Percentiles rank a stretch among this genome's conserved stretches.
These are phyloP conservation scores for Apamea monoglypha DNA, from an alignment of 2,888 invertebrate genomes.

Conservation along the genomic window DNA sequence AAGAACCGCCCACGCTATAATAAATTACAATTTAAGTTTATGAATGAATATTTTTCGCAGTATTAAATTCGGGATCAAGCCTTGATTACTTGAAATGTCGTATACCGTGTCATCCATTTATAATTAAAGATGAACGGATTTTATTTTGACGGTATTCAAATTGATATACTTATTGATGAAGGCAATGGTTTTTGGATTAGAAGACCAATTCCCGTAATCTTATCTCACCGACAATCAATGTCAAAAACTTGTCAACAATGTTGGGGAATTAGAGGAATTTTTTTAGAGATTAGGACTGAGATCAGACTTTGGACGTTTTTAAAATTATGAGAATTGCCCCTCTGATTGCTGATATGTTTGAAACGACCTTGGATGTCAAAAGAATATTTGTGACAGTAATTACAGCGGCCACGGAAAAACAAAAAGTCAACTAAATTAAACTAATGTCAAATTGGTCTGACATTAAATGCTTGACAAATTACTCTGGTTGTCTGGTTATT, in stretches of 20 bases:
- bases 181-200: conserved; percentile 28
- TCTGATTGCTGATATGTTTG: not conserved
- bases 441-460: not conserved
- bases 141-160: conserved; percentile 24
- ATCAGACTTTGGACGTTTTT: not conserved
- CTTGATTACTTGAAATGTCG: conserved; percentile 49
- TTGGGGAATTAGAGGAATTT: not conserved
- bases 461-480: not conserved
- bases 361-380: conserved; percentile 10
- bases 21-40: conserved; percentile 51
- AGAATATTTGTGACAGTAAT: conserved; percentile 19
- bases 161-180: conserved; percentile 27
- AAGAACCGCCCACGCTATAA: conserved; percentile 43
- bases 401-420: not conserved
- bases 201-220: not conserved
- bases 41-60: conserved; percentile 46
- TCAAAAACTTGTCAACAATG: not conserved
- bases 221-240: not conserved
- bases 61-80: conserved; percentile 28
- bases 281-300: not conserved
- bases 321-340: not conserved
- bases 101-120: conserved; percentile 38
- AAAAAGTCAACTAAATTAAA: not conserved
- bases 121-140: conserved; percentile 45
- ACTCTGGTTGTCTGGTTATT: not conserved